These are phyloP conservation scores for Drosophila rubida DNA, from an alignment of 2,888 invertebrate species.

Conservation along the genomic window DNA sequence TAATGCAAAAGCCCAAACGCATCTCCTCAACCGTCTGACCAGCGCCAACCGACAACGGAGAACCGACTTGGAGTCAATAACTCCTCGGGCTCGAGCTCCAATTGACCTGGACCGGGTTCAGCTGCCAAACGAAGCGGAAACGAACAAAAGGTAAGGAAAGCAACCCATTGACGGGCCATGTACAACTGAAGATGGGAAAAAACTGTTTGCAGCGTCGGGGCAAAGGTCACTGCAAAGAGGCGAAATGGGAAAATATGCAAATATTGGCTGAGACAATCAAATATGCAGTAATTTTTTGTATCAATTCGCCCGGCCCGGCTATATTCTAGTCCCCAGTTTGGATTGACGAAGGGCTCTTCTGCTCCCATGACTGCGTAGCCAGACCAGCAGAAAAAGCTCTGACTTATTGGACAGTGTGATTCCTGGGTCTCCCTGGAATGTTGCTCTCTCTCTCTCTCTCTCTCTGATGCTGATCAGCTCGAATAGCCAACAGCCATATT, in stretches of 20 bases:
- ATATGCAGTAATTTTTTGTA: slow-evolving; percentile 75
- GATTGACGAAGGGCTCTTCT: slow-evolving; percentile 46
- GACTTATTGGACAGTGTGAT: neutral
- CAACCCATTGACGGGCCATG: slow-evolving; percentile 25
- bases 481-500: neutral
- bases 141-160: slow-evolving; percentile 54
- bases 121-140: slow-evolving; percentile 50
- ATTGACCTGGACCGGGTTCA: slow-evolving; percentile 24
- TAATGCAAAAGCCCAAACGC: slow-evolving; percentile 33
- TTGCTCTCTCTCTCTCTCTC: too few relatives aligned
- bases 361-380: slow-evolving; percentile 43
- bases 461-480: slow-evolving; percentile 11
- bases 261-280: slow-evolving; percentile 79
- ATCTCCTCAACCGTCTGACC: slow-evolving; percentile 12
- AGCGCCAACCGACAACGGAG: slow-evolving; percentile 6
- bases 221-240: slow-evolving; percentile 28
- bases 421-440: neutral
- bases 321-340: slow-evolving; percentile 26
- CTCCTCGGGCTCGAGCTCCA: slow-evolving; percentile 29
- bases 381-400: slow-evolving; percentile 14
- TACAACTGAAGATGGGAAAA: slow-evolving; percentile 25
- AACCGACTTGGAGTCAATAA: slow-evolving; percentile 46
- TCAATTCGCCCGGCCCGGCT: slow-evolving; percentile 48
- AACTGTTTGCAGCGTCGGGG: slow-evolving; percentile 21
- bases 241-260: slow-evolving; percentile 68